Percentiles rank a stretch among this genome's conserved stretches.
Evolutionary conservation across 2,888 invertebrate genomes (phyloP).

Genomic region (Pheosia tremula): DNA sequence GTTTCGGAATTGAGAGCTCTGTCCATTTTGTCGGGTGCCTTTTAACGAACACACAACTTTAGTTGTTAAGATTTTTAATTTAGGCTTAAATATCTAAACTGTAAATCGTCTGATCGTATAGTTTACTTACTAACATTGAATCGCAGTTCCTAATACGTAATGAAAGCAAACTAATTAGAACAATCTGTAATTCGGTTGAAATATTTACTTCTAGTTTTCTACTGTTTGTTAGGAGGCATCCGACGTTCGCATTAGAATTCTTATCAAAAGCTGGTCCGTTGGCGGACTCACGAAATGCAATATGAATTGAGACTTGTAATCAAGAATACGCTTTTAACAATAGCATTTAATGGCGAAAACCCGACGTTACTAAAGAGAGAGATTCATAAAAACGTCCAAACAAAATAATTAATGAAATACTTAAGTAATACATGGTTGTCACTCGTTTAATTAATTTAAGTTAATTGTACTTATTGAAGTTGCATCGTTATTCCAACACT

Average conservation of each 20-base stretch:
- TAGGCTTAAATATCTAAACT: conserved; percentile 35
- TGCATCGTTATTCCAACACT: too few relatives aligned
- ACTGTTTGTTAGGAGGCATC: conserved; percentile 55
- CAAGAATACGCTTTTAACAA: conserved; percentile 40
- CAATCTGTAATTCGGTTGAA: conserved; percentile 64
- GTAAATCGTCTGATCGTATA: conserved; percentile 58
- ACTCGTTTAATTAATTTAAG: not conserved
- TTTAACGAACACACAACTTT: conserved; percentile 50
- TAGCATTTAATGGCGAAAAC: conserved; percentile 46
- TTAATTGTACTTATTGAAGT: too few relatives aligned
- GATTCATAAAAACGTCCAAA: not conserved
- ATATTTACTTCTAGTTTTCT: conserved; percentile 51
- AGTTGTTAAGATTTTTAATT: conserved; percentile 47
- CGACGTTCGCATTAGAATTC: conserved; percentile 43
- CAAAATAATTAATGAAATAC: not conserved
- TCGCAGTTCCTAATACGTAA: conserved; percentile 78
- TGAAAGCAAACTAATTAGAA: conserved; percentile 51
- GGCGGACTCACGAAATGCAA: conserved; percentile 55
- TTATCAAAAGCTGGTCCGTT: conserved; percentile 35
- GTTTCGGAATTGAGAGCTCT: conserved; percentile 69
- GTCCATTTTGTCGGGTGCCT: conserved; percentile 61
- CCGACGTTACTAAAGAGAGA: conserved; percentile 46
- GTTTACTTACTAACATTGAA: conserved; percentile 67
- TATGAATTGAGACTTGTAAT: conserved; percentile 62
- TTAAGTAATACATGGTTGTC: not conserved